Evolutionary conservation across 1,140 invertebrate species (phyloP).

Genomic region (Stratiolaelaps scimitus): DNA sequence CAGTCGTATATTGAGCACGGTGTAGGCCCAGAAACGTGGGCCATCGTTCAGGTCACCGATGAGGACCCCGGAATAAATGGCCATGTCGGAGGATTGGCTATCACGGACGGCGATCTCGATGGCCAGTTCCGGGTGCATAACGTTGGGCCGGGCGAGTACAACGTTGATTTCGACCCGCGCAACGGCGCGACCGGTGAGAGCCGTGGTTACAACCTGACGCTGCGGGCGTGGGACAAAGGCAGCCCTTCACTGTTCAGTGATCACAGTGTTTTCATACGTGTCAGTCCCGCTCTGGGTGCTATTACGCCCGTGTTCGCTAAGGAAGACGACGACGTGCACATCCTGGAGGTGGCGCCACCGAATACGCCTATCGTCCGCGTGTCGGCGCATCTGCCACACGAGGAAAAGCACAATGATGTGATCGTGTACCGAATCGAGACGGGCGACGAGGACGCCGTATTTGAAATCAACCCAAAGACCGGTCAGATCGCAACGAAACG

Average conservation of each 20-base stretch:
- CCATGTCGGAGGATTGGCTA: slow-evolving; percentile 64
- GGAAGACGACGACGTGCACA: slow-evolving; percentile 69
- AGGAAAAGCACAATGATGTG: slow-evolving; percentile 58
- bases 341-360: slow-evolving; percentile 72
- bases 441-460: slow-evolving; percentile 77
- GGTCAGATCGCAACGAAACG: slow-evolving; percentile 73
- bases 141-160: slow-evolving; percentile 40
- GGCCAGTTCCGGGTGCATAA: slow-evolving; percentile 62
- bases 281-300: slow-evolving; percentile 43
- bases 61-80: slow-evolving; percentile 59
- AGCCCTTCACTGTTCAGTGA: slow-evolving; percentile 49
- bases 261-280: slow-evolving; percentile 42
- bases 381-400: slow-evolving; percentile 68
- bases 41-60: slow-evolving; percentile 70
- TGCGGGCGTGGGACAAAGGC: slow-evolving; percentile 69
- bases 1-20: slow-evolving; percentile 61
- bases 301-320: slow-evolving; percentile 62
- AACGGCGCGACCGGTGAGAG: slow-evolving; percentile 58
- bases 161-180: slow-evolving; percentile 39
- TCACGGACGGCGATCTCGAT: slow-evolving; percentile 72
- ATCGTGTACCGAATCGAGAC: slow-evolving; percentile 77
- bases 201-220: slow-evolving; percentile 68
- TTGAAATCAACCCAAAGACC: slow-evolving; percentile 68
- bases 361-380: slow-evolving; percentile 73
- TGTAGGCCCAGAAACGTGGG: slow-evolving; percentile 67